These are phyloP conservation scores for Syngnathus acus DNA, from an alignment of 2,797 vertebrate genomes.

Conservation along the genomic window DNA sequence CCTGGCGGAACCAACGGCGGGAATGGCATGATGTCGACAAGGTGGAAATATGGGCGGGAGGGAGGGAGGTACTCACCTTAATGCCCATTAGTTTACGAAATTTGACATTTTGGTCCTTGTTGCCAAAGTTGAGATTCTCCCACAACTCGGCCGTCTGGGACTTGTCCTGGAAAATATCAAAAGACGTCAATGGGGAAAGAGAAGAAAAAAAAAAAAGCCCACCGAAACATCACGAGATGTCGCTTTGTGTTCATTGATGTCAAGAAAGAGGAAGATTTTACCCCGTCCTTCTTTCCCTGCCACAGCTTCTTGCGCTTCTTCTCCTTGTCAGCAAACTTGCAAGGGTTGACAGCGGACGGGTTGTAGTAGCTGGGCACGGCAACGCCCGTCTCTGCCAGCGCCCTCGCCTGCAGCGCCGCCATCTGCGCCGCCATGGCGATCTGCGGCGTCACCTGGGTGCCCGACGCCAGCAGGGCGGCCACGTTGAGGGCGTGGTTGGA, in stretches of 20 bases:
- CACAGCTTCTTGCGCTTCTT: constrained; percentile 97
- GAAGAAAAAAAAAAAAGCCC: background rate
- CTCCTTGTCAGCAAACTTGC: constrained; percentile 96
- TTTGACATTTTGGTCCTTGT: constrained; percentile 99
- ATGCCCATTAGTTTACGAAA: constrained; percentile 99
- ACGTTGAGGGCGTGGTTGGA: constrained; percentile 86
- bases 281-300: constrained; percentile 98
- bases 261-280: constrained; percentile 41
- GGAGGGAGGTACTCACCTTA: constrained; percentile 74
- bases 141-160: constrained; percentile 96
- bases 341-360: constrained; percentile 94
- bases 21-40: background rate
- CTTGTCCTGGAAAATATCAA: constrained; percentile 76
- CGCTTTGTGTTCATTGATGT: too few relatives aligned
- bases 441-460: constrained; percentile 96
- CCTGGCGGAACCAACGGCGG: constrained; percentile 57
- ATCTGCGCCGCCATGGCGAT: constrained; percentile 99
- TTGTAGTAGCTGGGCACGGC: constrained; percentile 98
- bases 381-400: constrained; percentile 94
- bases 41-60: background rate
- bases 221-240: too few relatives aligned
- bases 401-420: constrained; percentile 95
- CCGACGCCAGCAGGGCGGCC: constrained; percentile 90
- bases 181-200: background rate
- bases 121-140: constrained; percentile 98